A percentile compares a stretch with the other conserved stretches of the same genome.
phyloP scores from a whole-genome alignment of 2,797 vertebrate species.

The Semotilus atromaculatus region DNA sequence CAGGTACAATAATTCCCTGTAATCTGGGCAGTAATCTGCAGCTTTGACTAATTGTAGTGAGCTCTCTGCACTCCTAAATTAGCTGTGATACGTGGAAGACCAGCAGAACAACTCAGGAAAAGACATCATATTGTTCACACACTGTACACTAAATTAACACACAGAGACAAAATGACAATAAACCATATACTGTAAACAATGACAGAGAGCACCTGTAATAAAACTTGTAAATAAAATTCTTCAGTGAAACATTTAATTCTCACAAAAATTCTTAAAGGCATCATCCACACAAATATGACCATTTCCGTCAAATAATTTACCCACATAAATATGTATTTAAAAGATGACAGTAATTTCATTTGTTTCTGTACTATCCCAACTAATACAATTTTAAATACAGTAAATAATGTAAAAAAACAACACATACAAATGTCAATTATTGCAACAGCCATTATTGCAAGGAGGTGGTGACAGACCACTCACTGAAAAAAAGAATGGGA shows the following conservation, averaged over 20 bases:
- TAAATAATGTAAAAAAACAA: constrained; percentile 21
- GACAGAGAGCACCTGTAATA: background rate
- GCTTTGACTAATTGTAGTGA: constrained; percentile 43
- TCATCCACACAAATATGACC: background rate
- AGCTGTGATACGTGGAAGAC: constrained; percentile 6
- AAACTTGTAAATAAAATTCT: background rate
- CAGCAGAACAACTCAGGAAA: background rate
- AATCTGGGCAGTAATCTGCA: constrained; percentile 52
- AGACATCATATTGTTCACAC: background rate
- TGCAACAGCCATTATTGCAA: background rate
- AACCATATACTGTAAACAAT: background rate
- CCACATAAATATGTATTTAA: background rate
- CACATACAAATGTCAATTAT: background rate
- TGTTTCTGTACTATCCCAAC: background rate
- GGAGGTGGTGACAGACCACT: background rate
- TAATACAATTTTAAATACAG: background rate
- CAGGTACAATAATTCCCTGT: constrained; percentile 26
- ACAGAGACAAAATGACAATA: background rate
- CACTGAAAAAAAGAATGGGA: background rate
- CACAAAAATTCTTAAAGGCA: constrained; percentile 15
- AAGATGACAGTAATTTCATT: background rate
- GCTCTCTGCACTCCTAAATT: constrained; percentile 36
- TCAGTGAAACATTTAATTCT: background rate
- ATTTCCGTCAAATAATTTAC: background rate
- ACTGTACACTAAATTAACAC: background rate